Conservation (phyloP, 2,113 vertebrate genomes). For the Gallinago media region DNA sequence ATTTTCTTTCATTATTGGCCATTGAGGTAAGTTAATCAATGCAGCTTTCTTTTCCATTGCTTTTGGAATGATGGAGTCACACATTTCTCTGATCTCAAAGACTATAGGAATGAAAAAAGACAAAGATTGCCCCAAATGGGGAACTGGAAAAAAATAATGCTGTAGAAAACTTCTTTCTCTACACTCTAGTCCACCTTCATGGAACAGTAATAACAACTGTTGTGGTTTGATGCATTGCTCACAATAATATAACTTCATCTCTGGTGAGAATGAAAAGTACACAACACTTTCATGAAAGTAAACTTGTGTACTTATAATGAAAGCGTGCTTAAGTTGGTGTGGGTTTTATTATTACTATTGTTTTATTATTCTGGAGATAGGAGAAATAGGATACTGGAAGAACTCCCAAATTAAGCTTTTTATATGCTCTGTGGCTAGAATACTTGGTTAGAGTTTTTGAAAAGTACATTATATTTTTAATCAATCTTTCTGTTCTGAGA, state of each 20-base stretch:
- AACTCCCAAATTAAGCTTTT: neutral
- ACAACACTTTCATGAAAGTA: neutral
- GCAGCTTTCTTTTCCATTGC: neutral
- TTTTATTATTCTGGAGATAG: neutral
- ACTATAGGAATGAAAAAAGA: neutral
- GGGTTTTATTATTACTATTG: neutral
- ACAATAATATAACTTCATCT: neutral
- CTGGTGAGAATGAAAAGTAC: neutral
- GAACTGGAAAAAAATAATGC: neutral
- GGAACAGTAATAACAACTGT: neutral
- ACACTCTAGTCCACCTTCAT: neutral
- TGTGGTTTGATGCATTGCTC: neutral
- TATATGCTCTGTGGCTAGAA: neutral
- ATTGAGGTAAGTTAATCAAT: neutral
- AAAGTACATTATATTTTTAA: constrained; percentile 1
- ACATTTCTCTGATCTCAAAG: neutral
- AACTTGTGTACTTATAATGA: neutral
- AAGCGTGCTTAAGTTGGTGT: neutral
- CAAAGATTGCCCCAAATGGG: neutral
- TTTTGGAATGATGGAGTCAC: neutral
- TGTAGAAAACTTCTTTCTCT: neutral
- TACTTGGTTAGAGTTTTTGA: neutral
- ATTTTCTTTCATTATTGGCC: neutral
- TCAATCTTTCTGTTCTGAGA: constrained; percentile 48
- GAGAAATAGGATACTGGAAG: neutral